Evolutionary conservation across 2,113 vertebrate species (phyloP).

Genomic region (Nanger granti): DNA sequence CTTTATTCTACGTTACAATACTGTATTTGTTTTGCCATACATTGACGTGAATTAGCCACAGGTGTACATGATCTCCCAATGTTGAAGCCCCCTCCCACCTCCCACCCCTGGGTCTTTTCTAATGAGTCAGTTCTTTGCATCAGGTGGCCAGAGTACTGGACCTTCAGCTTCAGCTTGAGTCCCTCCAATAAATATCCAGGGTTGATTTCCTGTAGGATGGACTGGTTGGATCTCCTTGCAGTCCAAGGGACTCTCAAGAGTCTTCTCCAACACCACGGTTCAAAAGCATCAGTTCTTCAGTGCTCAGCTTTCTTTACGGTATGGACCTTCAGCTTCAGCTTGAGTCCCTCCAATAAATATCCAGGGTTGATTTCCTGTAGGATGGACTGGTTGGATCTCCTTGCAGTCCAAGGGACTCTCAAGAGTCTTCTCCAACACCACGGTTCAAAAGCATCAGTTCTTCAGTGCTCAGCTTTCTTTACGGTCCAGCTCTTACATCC

Average conservation of each 20-base stretch:
- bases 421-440: not conserved
- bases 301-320: not conserved
- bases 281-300: not conserved
- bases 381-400: not conserved
- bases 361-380: not conserved
- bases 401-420: not conserved
- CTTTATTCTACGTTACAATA: too few species aligned
- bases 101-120: not conserved
- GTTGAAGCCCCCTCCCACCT: too few species aligned
- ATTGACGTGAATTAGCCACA: too few species aligned
- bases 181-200: not conserved
- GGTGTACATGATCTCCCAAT: too few species aligned
- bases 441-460: not conserved
- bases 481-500: not conserved
- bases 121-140: not conserved
- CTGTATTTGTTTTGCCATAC: too few species aligned
- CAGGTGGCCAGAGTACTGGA: not conserved
- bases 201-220: not conserved
- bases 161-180: not conserved
- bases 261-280: not conserved
- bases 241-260: not conserved
- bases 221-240: not conserved
- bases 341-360: not conserved
- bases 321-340: not conserved
- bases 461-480: not conserved